A percentile compares a stretch with the other conserved stretches of the same genome.
These are phyloP conservation scores for Lordiphosa andalusiaca DNA, from an alignment of 2,888 invertebrate species.

Conservation along the genomic window DNA sequence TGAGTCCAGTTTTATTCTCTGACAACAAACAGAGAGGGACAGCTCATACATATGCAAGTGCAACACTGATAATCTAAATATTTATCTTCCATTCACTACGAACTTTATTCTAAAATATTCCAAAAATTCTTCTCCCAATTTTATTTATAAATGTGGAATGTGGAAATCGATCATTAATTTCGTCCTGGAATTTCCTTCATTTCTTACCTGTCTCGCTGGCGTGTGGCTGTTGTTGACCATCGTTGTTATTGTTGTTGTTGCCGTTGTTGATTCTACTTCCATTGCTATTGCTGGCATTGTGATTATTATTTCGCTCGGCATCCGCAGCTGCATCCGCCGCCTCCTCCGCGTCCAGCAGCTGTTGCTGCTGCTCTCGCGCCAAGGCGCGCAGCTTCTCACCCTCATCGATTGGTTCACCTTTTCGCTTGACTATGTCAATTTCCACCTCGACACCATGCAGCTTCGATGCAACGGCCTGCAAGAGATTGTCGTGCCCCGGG, in stretches of 20 bases:
- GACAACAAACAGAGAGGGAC: no score
- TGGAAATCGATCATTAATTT: neutral
- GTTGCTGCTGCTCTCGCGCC: slow-evolving; percentile 54
- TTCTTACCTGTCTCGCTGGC: slow-evolving; percentile 53
- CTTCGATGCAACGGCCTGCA: slow-evolving; percentile 94
- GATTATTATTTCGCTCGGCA: slow-evolving; percentile 68
- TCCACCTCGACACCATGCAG: slow-evolving; percentile 96
- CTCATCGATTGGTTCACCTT: slow-evolving; percentile 84
- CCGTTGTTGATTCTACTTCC: slow-evolving; percentile 54
- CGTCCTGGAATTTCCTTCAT: neutral
- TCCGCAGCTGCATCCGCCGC: slow-evolving; percentile 21
- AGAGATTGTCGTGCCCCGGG: slow-evolving; percentile 30
- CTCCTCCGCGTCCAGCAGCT: slow-evolving; percentile 39
- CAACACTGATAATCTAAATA: no score
- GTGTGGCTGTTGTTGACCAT: slow-evolving; percentile 59
- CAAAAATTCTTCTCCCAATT: no score
- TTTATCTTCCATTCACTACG: no score
- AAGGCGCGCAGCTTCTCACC: slow-evolving; percentile 73
- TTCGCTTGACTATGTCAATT: slow-evolving; percentile 93
- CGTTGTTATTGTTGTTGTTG: slow-evolving; percentile 71
- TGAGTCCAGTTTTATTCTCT: no score
- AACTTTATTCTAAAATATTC: no score
- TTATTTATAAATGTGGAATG: no score
- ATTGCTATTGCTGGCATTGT: slow-evolving; percentile 64
- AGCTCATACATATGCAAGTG: no score